Evolutionary conservation across 2,797 vertebrate genomes (phyloP).

Genomic region (Naso thynnoides): DNA sequence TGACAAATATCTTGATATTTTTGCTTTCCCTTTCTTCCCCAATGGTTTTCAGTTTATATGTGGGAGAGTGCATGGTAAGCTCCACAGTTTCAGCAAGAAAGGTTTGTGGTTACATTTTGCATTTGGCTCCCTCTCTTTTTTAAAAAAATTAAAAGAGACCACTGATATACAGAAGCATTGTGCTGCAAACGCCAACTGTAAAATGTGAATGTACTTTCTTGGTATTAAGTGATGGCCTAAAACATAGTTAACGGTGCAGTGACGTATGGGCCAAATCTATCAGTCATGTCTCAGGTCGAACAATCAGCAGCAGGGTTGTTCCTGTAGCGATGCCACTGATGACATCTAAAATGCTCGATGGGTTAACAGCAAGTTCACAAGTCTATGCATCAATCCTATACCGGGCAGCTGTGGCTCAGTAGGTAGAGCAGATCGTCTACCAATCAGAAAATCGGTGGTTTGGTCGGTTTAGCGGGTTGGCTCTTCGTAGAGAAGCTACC

Average conservation of each 20-base stretch:
- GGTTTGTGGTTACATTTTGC: background rate
- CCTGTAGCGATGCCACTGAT: too few species aligned
- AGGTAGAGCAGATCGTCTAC: too few species aligned
- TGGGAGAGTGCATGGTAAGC: background rate
- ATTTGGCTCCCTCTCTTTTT: slow-evolving; percentile 1
- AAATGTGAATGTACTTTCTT: background rate
- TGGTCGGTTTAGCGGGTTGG: too few species aligned
- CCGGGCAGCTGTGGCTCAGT: too few species aligned
- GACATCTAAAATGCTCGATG: too few species aligned
- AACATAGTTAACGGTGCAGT: background rate
- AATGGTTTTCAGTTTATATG: slow-evolving; percentile 26
- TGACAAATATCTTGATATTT: slow-evolving; percentile 53
- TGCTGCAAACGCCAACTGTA: background rate
- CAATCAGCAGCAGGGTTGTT: background rate
- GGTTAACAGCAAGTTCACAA: too few species aligned
- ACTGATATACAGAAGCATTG: background rate
- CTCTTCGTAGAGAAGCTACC: too few species aligned
- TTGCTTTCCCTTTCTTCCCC: slow-evolving; percentile 26
- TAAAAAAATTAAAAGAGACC: background rate
- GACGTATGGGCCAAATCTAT: background rate
- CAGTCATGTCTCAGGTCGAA: background rate
- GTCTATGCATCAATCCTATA: too few species aligned
- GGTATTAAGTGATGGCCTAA: background rate
- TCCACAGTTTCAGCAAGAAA: slow-evolving; percentile 9
- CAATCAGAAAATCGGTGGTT: too few species aligned